phyloP scores from a whole-genome alignment of 2,888 invertebrate genomes.

The Pristionchus exspectatus region DNA sequence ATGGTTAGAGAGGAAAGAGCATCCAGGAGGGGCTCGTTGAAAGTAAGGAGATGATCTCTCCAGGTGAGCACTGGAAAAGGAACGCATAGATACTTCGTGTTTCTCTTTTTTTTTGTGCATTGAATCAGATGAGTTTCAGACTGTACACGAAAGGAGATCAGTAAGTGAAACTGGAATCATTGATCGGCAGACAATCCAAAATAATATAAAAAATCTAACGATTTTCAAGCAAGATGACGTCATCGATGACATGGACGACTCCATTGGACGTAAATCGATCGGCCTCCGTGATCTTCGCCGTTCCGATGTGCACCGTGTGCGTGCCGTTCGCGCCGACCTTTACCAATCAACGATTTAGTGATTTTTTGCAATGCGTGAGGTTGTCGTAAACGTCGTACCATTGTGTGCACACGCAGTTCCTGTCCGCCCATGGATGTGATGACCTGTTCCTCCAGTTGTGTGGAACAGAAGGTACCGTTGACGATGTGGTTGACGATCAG shows the following conservation, averaged over 20 bases:
- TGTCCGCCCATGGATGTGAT: constrained; percentile 51
- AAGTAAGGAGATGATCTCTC: constrained; percentile 54
- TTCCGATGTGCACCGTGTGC: constrained; percentile 39
- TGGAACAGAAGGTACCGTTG: constrained; percentile 46
- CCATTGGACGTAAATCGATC: constrained; percentile 56
- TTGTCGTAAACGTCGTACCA: constrained; percentile 30
- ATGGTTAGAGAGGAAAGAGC: constrained; percentile 48
- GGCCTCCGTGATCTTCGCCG: constrained; percentile 33
- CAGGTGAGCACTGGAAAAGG: constrained; percentile 46
- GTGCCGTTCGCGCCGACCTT: constrained; percentile 39
- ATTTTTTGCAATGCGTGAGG: background rate
- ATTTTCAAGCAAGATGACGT: constrained; percentile 54
- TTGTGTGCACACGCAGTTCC: constrained; percentile 49
- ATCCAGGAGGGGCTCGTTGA: constrained; percentile 44
- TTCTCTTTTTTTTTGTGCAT: no score
- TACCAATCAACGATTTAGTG: background rate
- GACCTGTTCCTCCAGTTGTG: constrained; percentile 28
- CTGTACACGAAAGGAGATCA: no score
- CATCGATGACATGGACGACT: constrained; percentile 57
- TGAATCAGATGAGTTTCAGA: no score
- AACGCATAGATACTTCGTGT: background rate
- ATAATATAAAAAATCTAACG: background rate
- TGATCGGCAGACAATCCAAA: no score
- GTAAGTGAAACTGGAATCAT: no score
- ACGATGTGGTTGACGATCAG: constrained; percentile 55